phyloP scores from a whole-genome alignment of 2,888 invertebrate species.

The Oasisia sp. region DNA sequence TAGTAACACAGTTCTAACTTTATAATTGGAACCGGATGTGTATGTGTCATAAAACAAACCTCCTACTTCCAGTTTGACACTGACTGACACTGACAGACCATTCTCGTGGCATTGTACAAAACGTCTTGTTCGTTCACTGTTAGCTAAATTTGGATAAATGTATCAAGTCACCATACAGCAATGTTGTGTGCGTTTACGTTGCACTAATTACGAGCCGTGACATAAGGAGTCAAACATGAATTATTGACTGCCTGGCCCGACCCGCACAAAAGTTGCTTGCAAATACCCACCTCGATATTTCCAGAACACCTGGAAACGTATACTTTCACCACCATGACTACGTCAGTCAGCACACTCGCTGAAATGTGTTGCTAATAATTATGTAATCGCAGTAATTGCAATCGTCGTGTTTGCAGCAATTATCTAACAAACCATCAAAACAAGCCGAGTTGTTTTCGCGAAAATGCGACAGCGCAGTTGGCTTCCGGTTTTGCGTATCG shows the following conservation, averaged over 20 bases:
- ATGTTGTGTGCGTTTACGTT: too few relatives aligned
- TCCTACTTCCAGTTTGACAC: too few relatives aligned
- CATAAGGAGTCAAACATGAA: too few relatives aligned
- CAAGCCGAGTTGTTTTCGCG: neutral
- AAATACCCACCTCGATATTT: conserved; percentile 34
- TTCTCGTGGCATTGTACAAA: too few relatives aligned
- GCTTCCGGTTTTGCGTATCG: neutral
- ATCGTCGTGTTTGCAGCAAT: neutral
- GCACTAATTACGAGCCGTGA: too few relatives aligned
- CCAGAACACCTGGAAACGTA: conserved; percentile 34
- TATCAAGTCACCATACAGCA: too few relatives aligned
- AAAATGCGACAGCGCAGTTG: neutral
- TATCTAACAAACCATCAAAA: conserved; percentile 9
- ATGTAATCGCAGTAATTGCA: neutral
- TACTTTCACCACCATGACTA: conserved; percentile 35
- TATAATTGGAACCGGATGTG: neutral
- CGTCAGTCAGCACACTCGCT: neutral
- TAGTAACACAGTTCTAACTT: too few relatives aligned
- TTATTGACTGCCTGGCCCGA: too few relatives aligned
- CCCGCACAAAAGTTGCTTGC: too few relatives aligned
- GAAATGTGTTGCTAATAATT: neutral
- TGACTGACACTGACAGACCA: too few relatives aligned
- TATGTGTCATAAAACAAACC: neutral
- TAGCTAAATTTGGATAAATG: too few relatives aligned
- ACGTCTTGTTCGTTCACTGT: too few relatives aligned